phyloP scores from a whole-genome alignment of 2,888 invertebrate species.

The Agrilus cyanescens region DNA sequence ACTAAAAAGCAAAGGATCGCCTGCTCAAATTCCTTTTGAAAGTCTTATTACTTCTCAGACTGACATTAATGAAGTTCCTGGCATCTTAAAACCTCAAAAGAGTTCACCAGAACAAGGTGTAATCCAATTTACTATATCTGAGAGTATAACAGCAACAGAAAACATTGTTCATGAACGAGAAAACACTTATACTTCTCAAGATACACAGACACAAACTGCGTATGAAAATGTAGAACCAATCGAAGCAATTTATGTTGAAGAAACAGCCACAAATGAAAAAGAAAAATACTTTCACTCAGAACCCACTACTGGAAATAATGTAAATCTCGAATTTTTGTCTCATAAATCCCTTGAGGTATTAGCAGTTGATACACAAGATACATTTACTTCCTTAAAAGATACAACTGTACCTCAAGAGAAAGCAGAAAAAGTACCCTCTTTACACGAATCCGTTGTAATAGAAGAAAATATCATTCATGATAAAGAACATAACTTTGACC shows the following conservation, averaged over 20 bases:
- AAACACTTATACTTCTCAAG: conserved; percentile 26
- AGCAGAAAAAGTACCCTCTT: not conserved
- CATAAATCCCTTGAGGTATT: too few relatives aligned
- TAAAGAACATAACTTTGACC: conserved; percentile 29
- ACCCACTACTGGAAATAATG: too few relatives aligned
- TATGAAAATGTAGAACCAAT: conserved; percentile 9
- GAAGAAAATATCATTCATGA: conserved; percentile 40
- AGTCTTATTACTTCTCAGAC: conserved; percentile 26
- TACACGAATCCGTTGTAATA: conserved; percentile 35
- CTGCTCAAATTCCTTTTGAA: conserved; percentile 32
- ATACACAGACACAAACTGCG: conserved; percentile 2
- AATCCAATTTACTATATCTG: conserved; percentile 14
- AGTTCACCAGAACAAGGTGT: too few relatives aligned
- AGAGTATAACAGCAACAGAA: conserved; percentile 39
- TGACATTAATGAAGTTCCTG: conserved; percentile 34
- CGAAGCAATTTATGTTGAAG: conserved; percentile 8
- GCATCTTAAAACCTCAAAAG: conserved; percentile 30
- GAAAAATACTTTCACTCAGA: too few relatives aligned
- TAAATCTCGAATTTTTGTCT: too few relatives aligned
- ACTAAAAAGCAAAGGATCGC: conserved; percentile 19
- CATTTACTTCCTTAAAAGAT: too few relatives aligned
- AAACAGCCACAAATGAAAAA: conserved; percentile 4
- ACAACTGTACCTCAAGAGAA: too few relatives aligned
- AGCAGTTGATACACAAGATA: too few relatives aligned
- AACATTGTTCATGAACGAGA: conserved; percentile 37